Percentiles rank a stretch among this genome's conserved stretches.
Evolutionary conservation across 2,888 invertebrate species (phyloP).

Genomic region (Nemoura dubitans): DNA sequence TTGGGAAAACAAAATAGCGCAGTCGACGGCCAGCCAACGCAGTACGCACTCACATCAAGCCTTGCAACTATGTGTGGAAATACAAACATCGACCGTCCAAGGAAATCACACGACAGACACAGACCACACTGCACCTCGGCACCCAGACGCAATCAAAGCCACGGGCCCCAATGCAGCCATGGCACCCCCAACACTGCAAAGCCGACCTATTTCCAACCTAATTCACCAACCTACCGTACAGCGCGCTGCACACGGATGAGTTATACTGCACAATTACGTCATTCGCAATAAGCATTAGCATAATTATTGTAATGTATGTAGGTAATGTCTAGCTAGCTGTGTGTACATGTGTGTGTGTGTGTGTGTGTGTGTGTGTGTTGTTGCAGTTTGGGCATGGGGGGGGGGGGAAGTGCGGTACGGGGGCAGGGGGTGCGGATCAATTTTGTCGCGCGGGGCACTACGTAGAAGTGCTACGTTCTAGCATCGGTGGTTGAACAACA

Average conservation of each 20-base stretch:
- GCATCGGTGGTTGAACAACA: neutral
- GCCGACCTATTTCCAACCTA: neutral
- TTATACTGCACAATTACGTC: neutral
- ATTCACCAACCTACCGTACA: neutral
- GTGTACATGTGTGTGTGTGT: too few species aligned
- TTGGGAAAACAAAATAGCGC: too few species aligned
- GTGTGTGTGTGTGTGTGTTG: too few species aligned
- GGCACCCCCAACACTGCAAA: neutral
- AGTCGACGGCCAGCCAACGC: too few species aligned
- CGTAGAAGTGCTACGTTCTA: neutral
- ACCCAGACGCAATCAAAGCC: too few species aligned
- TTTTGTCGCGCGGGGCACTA: neutral
- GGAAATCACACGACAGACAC: too few species aligned
- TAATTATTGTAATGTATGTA: constrained; percentile 4
- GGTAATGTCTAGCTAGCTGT: neutral
- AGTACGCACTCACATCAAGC: too few species aligned
- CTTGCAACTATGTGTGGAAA: too few species aligned
- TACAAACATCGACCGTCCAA: too few species aligned
- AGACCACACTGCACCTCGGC: too few species aligned
- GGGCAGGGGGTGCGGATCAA: neutral
- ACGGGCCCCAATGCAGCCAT: too few species aligned
- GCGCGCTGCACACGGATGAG: neutral
- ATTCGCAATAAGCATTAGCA: neutral
- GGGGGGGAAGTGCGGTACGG: neutral
- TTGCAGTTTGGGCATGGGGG: neutral